Evolutionary conservation across 2,113 vertebrate genomes (phyloP), one percentile per base, ranked within the genome.

Genomic region (Lycocorax pyrrhopterus): DNA sequence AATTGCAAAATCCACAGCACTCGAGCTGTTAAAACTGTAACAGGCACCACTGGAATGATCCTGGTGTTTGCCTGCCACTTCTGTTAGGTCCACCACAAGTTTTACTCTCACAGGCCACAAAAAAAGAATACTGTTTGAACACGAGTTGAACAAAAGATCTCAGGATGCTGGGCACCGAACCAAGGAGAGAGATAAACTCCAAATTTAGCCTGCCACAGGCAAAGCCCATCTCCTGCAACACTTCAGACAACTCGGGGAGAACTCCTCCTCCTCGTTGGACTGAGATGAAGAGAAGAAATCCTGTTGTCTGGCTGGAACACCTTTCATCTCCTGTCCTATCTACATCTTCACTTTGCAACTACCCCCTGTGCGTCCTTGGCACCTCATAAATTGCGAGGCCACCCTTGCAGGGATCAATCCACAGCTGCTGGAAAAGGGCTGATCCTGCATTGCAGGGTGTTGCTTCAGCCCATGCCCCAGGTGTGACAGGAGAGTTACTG

Each of bases 161-260:
- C 64, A 75, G 62, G 88, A 80, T 90, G 90, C 73, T 60, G 79
- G 93, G 82, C 93, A 86, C 55, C 5, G 19, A 84, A 96, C 72
- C 85, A 88, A 49, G 2, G 2, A 87, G 41, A 75, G 37, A 62
- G 74, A 93, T 17, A 69, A 77, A 76, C 30, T 83, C 82, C 87
- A 74, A 55, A 81, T 94, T 93, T 77, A 93, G 76, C 44, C 52
- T 18, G 69, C 72, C 74, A 75, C 68, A 37, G 88, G 92, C 90
- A 88, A 74, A 94, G 83, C 68, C 87, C 75, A 82, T 64, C 89
- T 87, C 81, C 91, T 84, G 76, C 81, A 90, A 77, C 86, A 75
- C 77, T 37, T 21, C 30, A 53, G 39, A 87, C 73, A 59, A 29
- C 33, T 3, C 16, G 2, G 37, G 76, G 56, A 97, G 88, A 93